Evolutionary conservation across 2,113 vertebrate species (phyloP).

Genomic region (Bettongia penicillata): DNA sequence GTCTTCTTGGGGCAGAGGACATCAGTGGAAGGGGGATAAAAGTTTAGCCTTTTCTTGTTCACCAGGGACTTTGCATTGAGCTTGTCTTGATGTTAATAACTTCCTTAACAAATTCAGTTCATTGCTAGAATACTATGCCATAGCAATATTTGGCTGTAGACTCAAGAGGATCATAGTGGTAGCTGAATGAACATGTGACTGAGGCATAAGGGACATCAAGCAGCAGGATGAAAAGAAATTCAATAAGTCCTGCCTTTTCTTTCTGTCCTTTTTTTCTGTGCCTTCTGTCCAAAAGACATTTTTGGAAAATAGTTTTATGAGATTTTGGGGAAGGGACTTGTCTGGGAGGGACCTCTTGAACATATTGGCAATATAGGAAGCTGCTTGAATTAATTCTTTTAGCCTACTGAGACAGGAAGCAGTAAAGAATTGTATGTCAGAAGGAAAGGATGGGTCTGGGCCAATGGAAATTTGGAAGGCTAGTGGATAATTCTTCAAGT

Average conservation of each 20-base stretch:
- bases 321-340: neutral
- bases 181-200: neutral
- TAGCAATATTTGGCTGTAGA: neutral
- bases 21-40: neutral
- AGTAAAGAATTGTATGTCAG: neutral
- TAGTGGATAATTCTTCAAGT: neutral
- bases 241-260: neutral
- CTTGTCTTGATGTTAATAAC: constrained; percentile 1
- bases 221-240: neutral
- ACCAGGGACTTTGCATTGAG: neutral
- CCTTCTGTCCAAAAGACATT: neutral
- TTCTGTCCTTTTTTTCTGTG: constrained; percentile 33
- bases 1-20: neutral
- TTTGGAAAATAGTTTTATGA: neutral
- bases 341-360: neutral
- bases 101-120: neutral
- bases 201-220: neutral
- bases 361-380: neutral
- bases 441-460: neutral
- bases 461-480: neutral
- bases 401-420: neutral
- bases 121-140: neutral
- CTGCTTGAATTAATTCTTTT: neutral
- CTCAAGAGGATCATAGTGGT: neutral
- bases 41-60: constrained; percentile 4